Conservation (phyloP, 2,113 vertebrate species). For the Microcebus jonahi region DNA sequence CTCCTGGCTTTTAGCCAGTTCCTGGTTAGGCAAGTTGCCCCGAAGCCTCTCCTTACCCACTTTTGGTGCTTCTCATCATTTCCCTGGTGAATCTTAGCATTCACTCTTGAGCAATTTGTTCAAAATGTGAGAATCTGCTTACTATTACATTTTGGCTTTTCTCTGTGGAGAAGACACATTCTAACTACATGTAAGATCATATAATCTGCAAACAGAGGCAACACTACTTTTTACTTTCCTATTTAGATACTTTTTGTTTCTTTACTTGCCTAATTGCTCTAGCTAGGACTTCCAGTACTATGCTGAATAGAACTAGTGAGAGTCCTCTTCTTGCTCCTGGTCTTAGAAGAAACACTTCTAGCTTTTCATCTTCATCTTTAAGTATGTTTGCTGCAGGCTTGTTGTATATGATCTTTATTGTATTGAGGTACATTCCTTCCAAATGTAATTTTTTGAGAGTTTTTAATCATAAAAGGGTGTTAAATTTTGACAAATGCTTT, state of each 20-base stretch:
- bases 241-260: neutral
- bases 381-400: neutral
- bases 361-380: neutral
- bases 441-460: neutral
- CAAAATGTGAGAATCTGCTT: too few species aligned
- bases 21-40: too few species aligned
- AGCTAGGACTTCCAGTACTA: neutral
- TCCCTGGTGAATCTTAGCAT: too few species aligned
- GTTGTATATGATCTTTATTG: neutral
- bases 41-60: too few species aligned
- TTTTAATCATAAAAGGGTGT: neutral
- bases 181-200: neutral
- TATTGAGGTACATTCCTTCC: neutral
- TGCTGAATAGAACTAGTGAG: neutral
- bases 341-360: neutral
- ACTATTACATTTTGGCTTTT: too few species aligned
- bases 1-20: too few species aligned
- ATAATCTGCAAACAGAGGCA: neutral
- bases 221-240: neutral
- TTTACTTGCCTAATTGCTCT: neutral
- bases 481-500: neutral
- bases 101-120: too few species aligned
- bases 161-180: too few species aligned
- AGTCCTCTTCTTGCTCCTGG: neutral
- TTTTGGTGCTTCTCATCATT: too few species aligned